Base-by-base conservation (phyloP, 2,888 invertebrate genomes). In the Galerucella nymphaeae region DNA sequence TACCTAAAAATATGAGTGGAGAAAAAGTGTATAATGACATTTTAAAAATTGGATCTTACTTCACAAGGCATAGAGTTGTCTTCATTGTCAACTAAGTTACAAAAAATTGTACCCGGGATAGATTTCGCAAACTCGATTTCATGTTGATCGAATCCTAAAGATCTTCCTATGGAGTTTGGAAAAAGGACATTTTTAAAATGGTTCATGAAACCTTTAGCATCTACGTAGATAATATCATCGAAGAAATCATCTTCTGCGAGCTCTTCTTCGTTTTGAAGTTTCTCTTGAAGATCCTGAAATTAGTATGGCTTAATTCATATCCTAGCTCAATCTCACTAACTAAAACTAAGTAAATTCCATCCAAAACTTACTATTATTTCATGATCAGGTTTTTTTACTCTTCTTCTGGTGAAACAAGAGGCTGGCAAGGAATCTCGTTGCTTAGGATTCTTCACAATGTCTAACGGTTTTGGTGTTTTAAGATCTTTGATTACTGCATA, bases 31-130 rank as follows among this genome's bases (percentile, higher is more conserved):
- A n/a, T n/a, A n/a, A n/a, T n/a, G n/a, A n/a, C n/a, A n/a, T n/a
- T n/a, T 16, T n/a, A 89, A 87, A 20, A 30, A 8, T 8, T 30
- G 30, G 8, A 30, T 30, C 90, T 89, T 78, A 90, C 87, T 61
- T 94, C 87, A 38, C 92, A 91, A 14, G 94, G 93, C n/a, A 94
- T 88, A 86, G 93, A 92, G 23, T 84, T 84, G 1, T 87, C 86
- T 2, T 85, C 79, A 78, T 87, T 89, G 58, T 81, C 80, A 3
- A 75, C 63, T 53, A 80, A 77, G 64, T 82, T 79, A 42, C 92
- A 93, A 80, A 92, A 91, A 74, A 94, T 89, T 72, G 91, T 90
- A 1, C 92, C 91, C 2, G 92, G 91, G 79, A 92, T 91, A 58
- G 90, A 90, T 72, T 89, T 87, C 16, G 91, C 90, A 57, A 86